Percentiles rank a stretch among this genome's conserved stretches.
phyloP scores from a whole-genome alignment of 2,797 vertebrate species.

The Esox masquinongy region DNA sequence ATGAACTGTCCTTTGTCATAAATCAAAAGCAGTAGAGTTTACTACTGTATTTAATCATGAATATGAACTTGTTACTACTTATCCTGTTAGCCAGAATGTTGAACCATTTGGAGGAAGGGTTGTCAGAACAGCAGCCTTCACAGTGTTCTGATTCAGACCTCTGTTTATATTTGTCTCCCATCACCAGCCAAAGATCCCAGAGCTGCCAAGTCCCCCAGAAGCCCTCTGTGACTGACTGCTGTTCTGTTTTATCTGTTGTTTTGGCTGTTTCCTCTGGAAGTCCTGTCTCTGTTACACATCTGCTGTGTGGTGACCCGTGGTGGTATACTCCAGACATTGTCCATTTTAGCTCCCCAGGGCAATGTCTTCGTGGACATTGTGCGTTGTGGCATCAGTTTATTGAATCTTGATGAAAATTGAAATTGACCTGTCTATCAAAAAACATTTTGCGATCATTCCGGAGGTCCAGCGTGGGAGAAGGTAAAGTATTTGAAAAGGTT shows the following conservation, averaged over 20 bases:
- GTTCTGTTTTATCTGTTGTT: background rate
- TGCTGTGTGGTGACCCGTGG: background rate
- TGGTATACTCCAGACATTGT: background rate
- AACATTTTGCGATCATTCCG: background rate
- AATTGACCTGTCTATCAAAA: background rate
- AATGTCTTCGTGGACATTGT: background rate
- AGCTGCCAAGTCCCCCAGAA: background rate
- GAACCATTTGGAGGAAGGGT: background rate
- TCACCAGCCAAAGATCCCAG: background rate
- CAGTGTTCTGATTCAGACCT: background rate
- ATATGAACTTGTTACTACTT: background rate
- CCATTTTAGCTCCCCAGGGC: too few species aligned
- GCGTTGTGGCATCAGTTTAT: background rate
- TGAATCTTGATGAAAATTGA: background rate
- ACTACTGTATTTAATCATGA: background rate
- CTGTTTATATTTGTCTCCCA: background rate
- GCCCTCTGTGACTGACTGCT: background rate
- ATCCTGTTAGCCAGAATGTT: background rate
- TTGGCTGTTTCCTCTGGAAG: background rate
- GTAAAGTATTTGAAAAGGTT: background rate
- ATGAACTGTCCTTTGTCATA: background rate
- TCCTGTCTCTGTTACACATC: background rate
- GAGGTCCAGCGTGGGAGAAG: background rate
- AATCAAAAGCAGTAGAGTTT: background rate
- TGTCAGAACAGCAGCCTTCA: background rate